phyloP scores from a whole-genome alignment of 2,888 invertebrate species.

The Callinectes sapidus region DNA sequence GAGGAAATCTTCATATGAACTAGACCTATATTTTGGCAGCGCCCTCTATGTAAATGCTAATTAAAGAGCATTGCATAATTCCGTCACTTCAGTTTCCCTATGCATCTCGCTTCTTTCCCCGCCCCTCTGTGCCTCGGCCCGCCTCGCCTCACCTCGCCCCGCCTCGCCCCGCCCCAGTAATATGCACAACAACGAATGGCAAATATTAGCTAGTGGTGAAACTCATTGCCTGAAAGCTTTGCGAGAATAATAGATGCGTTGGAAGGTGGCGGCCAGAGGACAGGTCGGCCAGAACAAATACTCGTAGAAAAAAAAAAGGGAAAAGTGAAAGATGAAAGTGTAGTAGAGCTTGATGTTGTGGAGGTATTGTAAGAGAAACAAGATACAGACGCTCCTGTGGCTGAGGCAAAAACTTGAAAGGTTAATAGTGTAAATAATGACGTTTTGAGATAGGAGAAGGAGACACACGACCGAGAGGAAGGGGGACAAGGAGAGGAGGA shows the following conservation, averaged over 20 bases:
- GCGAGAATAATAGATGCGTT: not conserved
- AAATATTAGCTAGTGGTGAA: not conserved
- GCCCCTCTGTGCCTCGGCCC: not conserved
- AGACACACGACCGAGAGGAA: not conserved
- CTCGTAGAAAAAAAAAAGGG: not conserved
- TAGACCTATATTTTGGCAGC: not conserved
- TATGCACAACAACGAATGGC: not conserved
- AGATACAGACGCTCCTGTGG: not conserved
- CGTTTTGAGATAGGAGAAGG: not conserved
- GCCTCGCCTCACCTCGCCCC: not conserved
- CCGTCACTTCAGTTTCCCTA: not conserved
- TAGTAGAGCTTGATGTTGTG: not conserved
- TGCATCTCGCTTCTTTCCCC: not conserved
- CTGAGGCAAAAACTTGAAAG: not conserved
- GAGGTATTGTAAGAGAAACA: not conserved
- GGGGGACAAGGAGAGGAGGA: not conserved
- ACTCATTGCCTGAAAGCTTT: not conserved
- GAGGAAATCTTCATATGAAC: not conserved
- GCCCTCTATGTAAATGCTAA: not conserved
- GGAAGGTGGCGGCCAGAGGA: not conserved
- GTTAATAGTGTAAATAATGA: slow-evolving; percentile 7
- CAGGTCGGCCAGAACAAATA: not conserved
- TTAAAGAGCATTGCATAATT: not conserved
- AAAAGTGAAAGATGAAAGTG: not conserved
- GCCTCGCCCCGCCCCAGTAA: not conserved